Evolutionary conservation across 2,888 invertebrate genomes (phyloP), one percentile per base, ranked within the genome.

Genomic region (Pammene fasciana): DNA sequence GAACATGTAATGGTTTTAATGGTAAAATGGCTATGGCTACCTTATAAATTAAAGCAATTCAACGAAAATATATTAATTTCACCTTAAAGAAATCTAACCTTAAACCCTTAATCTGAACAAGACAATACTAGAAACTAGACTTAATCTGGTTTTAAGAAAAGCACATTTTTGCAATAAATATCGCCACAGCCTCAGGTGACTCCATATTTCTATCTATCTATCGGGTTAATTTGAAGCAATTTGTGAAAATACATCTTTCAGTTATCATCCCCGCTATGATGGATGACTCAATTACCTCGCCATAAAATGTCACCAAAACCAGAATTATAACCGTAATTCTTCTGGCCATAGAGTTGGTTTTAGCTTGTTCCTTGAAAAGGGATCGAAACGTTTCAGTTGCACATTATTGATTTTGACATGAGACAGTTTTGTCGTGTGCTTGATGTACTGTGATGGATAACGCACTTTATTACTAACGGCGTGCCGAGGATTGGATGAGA

Each of bases 201-300:
- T n/a, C 45, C n/a, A n/a, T 45, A n/a, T 26, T 59, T 57, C 52
- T 46, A 64, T 52, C 64, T 56, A 46, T 59, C 45, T n/a, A n/a
- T 59, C 16, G n/a, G 64, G 68, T 68, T 68, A 68, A 68, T 68
- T 68, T 56, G 43, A 48, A 64, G 64, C 68, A 65, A 68, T 65
- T 48, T 64, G 43, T 57, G 66, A 62, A 71, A 70, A 73, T 71
- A 71, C 67, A 65, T 73, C 73, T 73, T 74, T 75, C 75, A 72
- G 75, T 75, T 76, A 79, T 78, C 79, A 75, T 79, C 75, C 77
- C 70, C 74, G 73, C 59, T 45, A 74, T 80, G 80, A 80, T 80
- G 75, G 80, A 80, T 79, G 76, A 74, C 76, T 76, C 76, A 79
- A 80, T 79, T 80, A 79, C 74, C 73, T 71, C 70, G 61, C 74